phyloP scores from a whole-genome alignment of 2,888 invertebrate species.

The Dolichopus griseipennis region DNA sequence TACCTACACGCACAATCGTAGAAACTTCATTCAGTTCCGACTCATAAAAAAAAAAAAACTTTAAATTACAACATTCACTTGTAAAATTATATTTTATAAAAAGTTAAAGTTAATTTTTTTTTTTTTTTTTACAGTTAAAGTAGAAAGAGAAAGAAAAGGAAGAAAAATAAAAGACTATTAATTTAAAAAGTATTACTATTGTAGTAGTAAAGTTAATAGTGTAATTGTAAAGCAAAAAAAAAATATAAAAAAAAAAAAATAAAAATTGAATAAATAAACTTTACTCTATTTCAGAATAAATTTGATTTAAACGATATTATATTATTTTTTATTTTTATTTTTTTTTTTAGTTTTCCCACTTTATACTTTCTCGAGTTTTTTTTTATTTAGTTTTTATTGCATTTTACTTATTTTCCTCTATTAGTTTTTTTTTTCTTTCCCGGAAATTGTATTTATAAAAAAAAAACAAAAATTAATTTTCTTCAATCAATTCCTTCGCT shows the following conservation, averaged over 20 bases:
- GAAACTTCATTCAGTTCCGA: no score
- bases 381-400: neutral
- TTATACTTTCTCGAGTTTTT: neutral
- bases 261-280: neutral
- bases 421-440: neutral
- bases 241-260: neutral
- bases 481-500: neutral
- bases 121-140: no score
- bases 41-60: no score
- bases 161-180: no score
- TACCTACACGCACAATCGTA: no score
- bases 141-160: no score
- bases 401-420: neutral
- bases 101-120: no score
- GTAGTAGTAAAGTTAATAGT: no score
- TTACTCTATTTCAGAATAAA: neutral
- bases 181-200: no score
- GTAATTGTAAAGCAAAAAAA: neutral
- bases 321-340: no score
- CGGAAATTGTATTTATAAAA: slow-evolving; percentile 1
- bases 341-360: neutral
- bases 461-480: neutral
- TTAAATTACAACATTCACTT: no score
- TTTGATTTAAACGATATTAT: neutral
- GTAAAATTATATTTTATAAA: no score